Conservation (phyloP, 2,113 vertebrate species). For the Haemorhous mexicanus region DNA sequence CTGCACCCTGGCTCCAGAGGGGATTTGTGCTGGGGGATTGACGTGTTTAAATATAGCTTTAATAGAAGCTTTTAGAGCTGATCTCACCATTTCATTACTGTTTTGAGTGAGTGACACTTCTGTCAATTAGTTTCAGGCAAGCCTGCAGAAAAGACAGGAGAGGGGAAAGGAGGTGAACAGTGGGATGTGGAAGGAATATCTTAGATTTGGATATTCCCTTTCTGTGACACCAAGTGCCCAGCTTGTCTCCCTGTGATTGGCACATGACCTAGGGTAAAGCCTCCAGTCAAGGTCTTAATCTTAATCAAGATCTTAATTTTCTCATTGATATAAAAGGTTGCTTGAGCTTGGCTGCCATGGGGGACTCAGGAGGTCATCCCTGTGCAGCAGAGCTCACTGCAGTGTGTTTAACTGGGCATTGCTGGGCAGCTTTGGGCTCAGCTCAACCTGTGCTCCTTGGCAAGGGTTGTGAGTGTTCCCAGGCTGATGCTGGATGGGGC, state of each 20-base stretch:
- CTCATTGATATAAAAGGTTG: neutral
- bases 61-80: conserved; percentile 6
- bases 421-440: neutral
- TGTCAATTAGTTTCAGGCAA: neutral
- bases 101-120: neutral
- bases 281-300: neutral
- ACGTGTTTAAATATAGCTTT: conserved; percentile 8
- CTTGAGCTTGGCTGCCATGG: neutral
- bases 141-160: neutral
- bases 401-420: neutral
- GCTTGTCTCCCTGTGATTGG: fast-evolving
- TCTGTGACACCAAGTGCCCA: neutral
- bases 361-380: fast-evolving
- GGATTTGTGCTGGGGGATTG: neutral
- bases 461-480: neutral
- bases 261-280: neutral
- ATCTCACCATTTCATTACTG: neutral
- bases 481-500: neutral
- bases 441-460: fast-evolving
- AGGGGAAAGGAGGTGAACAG: neutral
- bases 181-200: fast-evolving
- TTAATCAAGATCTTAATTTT: neutral
- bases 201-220: neutral
- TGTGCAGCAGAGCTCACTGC: neutral
- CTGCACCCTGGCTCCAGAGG: neutral